These are phyloP conservation scores for Minunthozetes semirufus DNA, from an alignment of 2,888 invertebrate genomes.

Conservation along the genomic window DNA sequence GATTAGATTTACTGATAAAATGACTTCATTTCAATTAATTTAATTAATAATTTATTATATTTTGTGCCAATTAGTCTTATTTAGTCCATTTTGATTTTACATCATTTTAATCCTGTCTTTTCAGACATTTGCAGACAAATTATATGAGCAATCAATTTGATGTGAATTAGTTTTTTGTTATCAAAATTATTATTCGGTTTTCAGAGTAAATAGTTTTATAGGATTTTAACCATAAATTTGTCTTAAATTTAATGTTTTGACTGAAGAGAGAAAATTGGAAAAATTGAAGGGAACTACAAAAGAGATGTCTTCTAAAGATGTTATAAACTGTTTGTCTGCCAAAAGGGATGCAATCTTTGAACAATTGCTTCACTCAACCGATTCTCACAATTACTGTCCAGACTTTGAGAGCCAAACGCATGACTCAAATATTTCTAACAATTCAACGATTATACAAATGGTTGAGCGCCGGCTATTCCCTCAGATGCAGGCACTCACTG, in stretches of 20 bases:
- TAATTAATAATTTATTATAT: too few relatives aligned
- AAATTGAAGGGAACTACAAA: slow-evolving; percentile 37
- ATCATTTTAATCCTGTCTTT: too few relatives aligned
- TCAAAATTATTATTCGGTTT: too few relatives aligned
- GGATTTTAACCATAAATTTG: not conserved
- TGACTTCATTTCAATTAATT: too few relatives aligned
- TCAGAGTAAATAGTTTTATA: not conserved
- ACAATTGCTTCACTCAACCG: slow-evolving; percentile 38
- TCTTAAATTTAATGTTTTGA: slow-evolving; percentile 3
- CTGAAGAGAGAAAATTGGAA: slow-evolving; percentile 36
- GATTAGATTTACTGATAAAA: too few relatives aligned
- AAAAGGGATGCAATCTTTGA: slow-evolving; percentile 33
- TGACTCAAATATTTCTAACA: slow-evolving; percentile 7
- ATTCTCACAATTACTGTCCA: slow-evolving; percentile 1
- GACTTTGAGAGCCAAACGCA: slow-evolving; percentile 11
- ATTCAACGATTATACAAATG: not conserved
- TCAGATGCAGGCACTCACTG: slow-evolving; percentile 39
- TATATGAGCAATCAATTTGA: too few relatives aligned
- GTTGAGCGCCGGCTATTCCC: slow-evolving; percentile 39
- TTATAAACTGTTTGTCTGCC: slow-evolving; percentile 36
- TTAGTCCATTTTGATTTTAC: too few relatives aligned
- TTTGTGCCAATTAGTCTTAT: too few relatives aligned
- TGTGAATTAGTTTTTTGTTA: too few relatives aligned
- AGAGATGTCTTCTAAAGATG: slow-evolving; percentile 38
- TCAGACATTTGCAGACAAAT: too few relatives aligned